These are phyloP conservation scores for Pitangus sulphuratus DNA, from an alignment of 2,797 vertebrate species.

Conservation along the genomic window DNA sequence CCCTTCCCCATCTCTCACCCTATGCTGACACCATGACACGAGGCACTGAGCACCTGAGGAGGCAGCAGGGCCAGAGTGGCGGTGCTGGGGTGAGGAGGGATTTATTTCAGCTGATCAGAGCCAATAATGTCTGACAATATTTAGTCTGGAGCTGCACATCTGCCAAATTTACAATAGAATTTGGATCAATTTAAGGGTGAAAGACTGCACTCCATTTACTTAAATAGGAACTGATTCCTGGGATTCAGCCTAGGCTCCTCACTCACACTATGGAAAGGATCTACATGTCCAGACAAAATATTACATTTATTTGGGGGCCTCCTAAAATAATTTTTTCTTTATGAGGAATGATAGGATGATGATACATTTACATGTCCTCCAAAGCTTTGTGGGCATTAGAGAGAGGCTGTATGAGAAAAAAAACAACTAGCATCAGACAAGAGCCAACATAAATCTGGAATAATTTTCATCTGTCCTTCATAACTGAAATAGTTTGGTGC, in stretches of 20 bases:
- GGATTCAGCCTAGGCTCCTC: not conserved
- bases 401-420: not conserved
- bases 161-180: not conserved
- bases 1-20: not conserved
- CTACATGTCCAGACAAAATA: not conserved
- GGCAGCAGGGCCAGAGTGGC: not conserved
- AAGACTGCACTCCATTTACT: not conserved
- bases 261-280: not conserved
- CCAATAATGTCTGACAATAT: not conserved
- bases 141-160: not conserved
- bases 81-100: not conserved
- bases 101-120: not conserved
- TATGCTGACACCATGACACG: accelerated
- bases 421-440: not conserved
- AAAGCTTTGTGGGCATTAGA: not conserved
- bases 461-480: not conserved
- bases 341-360: not conserved
- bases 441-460: not conserved
- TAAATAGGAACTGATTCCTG: not conserved
- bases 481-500: not conserved
- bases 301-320: not conserved
- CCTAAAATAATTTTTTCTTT: not conserved
- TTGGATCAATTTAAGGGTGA: not conserved
- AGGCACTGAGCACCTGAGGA: not conserved
- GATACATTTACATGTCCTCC: not conserved